A percentile compares a stretch with the other conserved stretches of the same genome.
Conservation (phyloP, 2,797 vertebrate genomes). For the Microtus californicus region DNA sequence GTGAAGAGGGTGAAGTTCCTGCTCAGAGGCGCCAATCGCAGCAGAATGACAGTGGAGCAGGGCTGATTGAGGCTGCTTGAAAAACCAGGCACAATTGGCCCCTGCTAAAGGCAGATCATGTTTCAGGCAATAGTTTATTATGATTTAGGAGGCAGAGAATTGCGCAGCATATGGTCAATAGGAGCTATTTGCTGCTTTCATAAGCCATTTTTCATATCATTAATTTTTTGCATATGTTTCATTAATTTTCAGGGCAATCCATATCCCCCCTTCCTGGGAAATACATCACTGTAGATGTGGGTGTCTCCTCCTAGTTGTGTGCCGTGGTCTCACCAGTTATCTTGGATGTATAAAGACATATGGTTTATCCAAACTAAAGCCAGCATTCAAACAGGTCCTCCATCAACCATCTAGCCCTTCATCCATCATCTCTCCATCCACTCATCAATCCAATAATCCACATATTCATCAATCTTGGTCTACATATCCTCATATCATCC, state of each 20-base stretch:
- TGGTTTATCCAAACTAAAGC: background rate
- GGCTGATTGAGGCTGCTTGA: rapidly evolving
- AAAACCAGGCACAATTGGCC: rapidly evolving
- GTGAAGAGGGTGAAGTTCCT: background rate
- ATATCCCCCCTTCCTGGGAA: slow-evolving; percentile 54
- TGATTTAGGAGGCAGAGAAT: slow-evolving; percentile 70
- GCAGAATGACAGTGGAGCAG: rapidly evolving
- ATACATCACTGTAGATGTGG: background rate
- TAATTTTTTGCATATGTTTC: slow-evolving; percentile 76
- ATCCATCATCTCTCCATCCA: too few relatives aligned
- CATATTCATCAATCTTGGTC: background rate
- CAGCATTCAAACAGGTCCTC: rapidly evolving
- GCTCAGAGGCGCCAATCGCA: rapidly evolving
- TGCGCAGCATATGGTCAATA: slow-evolving; percentile 67
- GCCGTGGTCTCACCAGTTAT: background rate
- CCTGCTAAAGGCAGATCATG: background rate
- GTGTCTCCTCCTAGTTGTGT: background rate
- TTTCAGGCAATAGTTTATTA: background rate
- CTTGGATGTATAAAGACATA: background rate
- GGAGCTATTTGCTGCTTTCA: slow-evolving; percentile 74
- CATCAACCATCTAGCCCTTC: background rate
- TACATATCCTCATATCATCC: background rate
- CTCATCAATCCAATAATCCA: rapidly evolving
- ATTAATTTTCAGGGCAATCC: slow-evolving; percentile 73
- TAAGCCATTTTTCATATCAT: slow-evolving; percentile 75